Percentiles rank a stretch among this genome's conserved stretches.
Evolutionary conservation across 2,888 invertebrate genomes (phyloP).

Genomic region (Cistogaster globosa): DNA sequence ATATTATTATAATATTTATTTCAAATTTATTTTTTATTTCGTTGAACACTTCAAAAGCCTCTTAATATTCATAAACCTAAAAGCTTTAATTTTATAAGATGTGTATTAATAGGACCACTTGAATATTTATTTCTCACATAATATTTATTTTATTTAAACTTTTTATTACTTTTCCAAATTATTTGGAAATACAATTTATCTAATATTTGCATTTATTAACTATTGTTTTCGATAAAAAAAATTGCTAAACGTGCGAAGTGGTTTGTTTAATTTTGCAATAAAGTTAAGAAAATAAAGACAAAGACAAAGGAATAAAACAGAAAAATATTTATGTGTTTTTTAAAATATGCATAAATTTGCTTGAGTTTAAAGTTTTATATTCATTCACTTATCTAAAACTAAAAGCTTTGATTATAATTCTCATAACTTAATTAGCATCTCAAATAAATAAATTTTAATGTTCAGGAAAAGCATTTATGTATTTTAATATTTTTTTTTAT

Average conservation of each 20-base stretch:
- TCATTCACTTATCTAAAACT: constrained; percentile 4
- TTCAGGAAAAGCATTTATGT: constrained; percentile 16
- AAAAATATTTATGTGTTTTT: too few relatives aligned
- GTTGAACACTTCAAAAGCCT: too few relatives aligned
- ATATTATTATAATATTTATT: too few relatives aligned
- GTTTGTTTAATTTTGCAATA: neutral
- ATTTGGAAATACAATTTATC: neutral
- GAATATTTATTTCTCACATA: too few relatives aligned
- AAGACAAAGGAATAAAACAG: too few relatives aligned
- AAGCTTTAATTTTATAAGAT: too few relatives aligned
- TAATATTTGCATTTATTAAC: constrained; percentile 12
- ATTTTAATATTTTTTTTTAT: constrained; percentile 54
- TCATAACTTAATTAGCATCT: constrained; percentile 48
- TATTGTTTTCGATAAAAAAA: constrained; percentile 4
- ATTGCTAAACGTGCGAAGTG: constrained; percentile 2
- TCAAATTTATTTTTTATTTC: too few relatives aligned
- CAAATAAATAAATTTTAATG: constrained; percentile 29
- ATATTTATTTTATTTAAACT: neutral
- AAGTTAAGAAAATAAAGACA: neutral
- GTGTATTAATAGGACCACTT: too few relatives aligned
- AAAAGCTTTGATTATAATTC: constrained; percentile 51
- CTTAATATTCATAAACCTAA: too few relatives aligned
- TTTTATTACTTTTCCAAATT: constrained; percentile 19
- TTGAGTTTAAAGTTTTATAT: neutral
- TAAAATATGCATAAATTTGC: neutral